These are phyloP conservation scores for Scelioninae gen. 1 DNA, from an alignment of 2,888 invertebrate species.

Conservation along the genomic window DNA sequence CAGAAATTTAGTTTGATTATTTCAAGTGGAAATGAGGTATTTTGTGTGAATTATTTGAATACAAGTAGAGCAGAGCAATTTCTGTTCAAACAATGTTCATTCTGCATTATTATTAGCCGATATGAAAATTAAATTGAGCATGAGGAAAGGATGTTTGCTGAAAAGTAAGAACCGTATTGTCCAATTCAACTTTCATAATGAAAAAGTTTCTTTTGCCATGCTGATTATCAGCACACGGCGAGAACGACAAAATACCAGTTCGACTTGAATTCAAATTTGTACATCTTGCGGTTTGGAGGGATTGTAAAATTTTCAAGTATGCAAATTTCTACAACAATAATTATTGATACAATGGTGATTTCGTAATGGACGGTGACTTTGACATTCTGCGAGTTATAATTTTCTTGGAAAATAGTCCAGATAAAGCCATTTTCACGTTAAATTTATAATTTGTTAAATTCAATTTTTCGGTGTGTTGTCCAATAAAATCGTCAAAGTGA, in stretches of 20 bases:
- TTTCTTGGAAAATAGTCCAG: slow-evolving; percentile 2
- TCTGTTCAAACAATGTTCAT: neutral
- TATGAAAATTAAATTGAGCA: slow-evolving; percentile 35
- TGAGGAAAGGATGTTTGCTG: slow-evolving; percentile 12
- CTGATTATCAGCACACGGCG: neutral
- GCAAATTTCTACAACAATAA: slow-evolving; percentile 30
- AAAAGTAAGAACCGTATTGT: slow-evolving; percentile 12
- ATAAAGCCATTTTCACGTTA: slow-evolving; percentile 20
- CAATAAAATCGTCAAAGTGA: too few species aligned
- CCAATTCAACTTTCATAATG: slow-evolving; percentile 20
- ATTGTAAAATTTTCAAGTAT: slow-evolving; percentile 27
- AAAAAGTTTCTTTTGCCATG: slow-evolving; percentile 5
- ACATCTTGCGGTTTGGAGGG: slow-evolving; percentile 1
- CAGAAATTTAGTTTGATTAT: too few species aligned
- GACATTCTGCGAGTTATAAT: slow-evolving; percentile 23
- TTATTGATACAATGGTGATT: slow-evolving; percentile 27
- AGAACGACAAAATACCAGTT: slow-evolving; percentile 26
- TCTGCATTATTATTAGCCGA: slow-evolving; percentile 8
- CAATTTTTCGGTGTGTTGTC: too few species aligned
- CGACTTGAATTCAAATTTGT: slow-evolving; percentile 24
- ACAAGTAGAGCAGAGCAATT: too few species aligned
- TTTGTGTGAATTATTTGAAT: too few species aligned
- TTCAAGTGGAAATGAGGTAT: too few species aligned
- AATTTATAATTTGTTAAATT: slow-evolving; percentile 10
- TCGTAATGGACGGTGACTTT: slow-evolving; percentile 33